A percentile compares a stretch with the other conserved stretches of the same genome.
Evolutionary conservation across 2,797 vertebrate genomes (phyloP).

Genomic region (Karalla daura): DNA sequence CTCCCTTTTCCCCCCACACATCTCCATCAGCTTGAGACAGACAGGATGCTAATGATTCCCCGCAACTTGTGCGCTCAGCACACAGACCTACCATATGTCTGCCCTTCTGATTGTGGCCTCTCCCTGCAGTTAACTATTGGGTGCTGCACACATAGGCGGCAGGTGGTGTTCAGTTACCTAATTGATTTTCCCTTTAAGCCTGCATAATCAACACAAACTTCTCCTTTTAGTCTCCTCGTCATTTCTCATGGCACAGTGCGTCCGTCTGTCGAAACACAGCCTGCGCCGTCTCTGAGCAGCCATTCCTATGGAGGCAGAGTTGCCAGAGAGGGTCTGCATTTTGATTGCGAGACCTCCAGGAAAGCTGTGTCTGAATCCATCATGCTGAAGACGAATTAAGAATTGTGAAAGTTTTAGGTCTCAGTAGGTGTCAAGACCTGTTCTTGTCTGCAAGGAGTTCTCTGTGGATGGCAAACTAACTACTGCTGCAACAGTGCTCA

Average conservation of each 20-base stretch:
- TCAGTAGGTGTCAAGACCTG: no score
- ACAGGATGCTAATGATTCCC: neutral
- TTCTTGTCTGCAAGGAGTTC: no score
- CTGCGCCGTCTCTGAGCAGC: neutral
- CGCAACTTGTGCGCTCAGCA: neutral
- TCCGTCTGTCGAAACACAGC: neutral
- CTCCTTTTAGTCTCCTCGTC: neutral
- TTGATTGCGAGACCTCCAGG: neutral
- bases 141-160: neutral
- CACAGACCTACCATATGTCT: neutral
- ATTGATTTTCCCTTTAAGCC: conserved; percentile 12
- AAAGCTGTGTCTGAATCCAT: neutral
- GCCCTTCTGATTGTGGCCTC: conserved; percentile 1
- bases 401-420: no score
- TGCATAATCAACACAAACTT: neutral
- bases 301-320: no score
- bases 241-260: neutral
- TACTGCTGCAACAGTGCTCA: no score
- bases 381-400: no score
- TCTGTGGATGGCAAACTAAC: no score
- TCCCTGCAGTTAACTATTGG: neutral
- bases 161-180: conserved; percentile 13
- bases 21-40: neutral
- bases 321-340: neutral
- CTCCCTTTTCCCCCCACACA: neutral